Percentiles rank a stretch among this genome's conserved stretches.
phyloP scores from a whole-genome alignment of 1,140 invertebrate species.

The Dinoponera quadriceps region DNA sequence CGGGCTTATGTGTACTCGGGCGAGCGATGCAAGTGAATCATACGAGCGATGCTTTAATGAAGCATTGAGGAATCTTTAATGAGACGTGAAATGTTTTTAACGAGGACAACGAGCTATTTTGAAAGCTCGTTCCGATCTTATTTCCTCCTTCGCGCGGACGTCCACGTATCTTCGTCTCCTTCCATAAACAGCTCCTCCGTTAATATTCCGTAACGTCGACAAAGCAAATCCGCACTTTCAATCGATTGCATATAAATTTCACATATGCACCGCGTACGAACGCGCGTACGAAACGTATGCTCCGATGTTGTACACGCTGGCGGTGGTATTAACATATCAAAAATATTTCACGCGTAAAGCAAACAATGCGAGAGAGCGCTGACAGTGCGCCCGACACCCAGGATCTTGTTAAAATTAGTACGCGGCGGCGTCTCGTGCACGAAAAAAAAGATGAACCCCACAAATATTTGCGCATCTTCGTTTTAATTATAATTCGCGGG shows the following conservation, averaged over 20 bases:
- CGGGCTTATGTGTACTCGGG: background rate
- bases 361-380: conserved; percentile 22
- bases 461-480: conserved; percentile 70
- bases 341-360: conserved; percentile 39
- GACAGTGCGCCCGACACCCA: conserved; percentile 11
- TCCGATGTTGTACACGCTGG: background rate
- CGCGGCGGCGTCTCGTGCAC: background rate
- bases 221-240: conserved; percentile 17
- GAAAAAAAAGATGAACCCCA: conserved; percentile 34
- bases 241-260: conserved; percentile 49
- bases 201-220: conserved; percentile 30
- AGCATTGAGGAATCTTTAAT: background rate
- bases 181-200: background rate
- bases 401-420: conserved; percentile 58
- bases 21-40: background rate
- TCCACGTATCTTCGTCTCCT: background rate
- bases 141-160: background rate
- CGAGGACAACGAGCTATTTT: no score
- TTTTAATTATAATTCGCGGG: conserved; percentile 72
- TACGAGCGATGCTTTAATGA: background rate
- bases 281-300: background rate
- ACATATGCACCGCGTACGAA: background rate
- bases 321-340: conserved; percentile 50
- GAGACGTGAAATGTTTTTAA: background rate
- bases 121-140: background rate